Evolutionary conservation across 2,797 vertebrate genomes (phyloP).

Genomic region (Enteromius trimaculatus): DNA sequence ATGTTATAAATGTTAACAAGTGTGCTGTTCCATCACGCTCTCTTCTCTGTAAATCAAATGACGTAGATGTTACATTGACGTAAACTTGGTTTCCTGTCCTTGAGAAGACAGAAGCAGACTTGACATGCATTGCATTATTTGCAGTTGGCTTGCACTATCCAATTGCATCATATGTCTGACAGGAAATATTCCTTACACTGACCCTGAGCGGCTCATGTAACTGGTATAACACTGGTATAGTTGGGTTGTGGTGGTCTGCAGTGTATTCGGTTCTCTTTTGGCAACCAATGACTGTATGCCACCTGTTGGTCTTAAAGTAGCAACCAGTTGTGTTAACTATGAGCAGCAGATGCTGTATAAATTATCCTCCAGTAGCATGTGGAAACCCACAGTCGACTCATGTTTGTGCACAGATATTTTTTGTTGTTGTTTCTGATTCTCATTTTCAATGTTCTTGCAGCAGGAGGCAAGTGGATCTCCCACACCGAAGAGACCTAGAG

Average conservation of each 20-base stretch:
- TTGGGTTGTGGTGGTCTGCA: slow-evolving; percentile 6
- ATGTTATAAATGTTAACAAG: not conserved
- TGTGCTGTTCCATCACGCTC: not conserved
- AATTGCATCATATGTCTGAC: not conserved
- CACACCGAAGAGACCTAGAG: slow-evolving; percentile 90
- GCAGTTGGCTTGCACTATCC: too few relatives aligned
- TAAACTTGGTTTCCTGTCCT: not conserved
- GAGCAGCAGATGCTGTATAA: slow-evolving; percentile 55
- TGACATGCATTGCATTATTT: too few relatives aligned
- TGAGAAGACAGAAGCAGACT: not conserved
- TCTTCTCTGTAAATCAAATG: not conserved
- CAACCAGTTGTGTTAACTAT: slow-evolving; percentile 61
- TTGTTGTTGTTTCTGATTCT: not conserved
- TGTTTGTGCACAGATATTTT: not conserved
- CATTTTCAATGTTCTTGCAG: slow-evolving; percentile 35
- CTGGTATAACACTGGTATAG: not conserved
- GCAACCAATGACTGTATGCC: slow-evolving; percentile 50
- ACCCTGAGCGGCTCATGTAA: not conserved
- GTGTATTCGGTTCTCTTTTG: slow-evolving; percentile 46
- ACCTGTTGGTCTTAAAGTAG: slow-evolving; percentile 69
- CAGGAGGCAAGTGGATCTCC: slow-evolving; percentile 93
- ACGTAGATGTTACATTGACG: not conserved
- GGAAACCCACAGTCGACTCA: not conserved
- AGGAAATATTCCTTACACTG: not conserved
- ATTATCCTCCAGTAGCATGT: too few relatives aligned